phyloP scores from a whole-genome alignment of 2,113 vertebrate species.

The Calidris pugnax region DNA sequence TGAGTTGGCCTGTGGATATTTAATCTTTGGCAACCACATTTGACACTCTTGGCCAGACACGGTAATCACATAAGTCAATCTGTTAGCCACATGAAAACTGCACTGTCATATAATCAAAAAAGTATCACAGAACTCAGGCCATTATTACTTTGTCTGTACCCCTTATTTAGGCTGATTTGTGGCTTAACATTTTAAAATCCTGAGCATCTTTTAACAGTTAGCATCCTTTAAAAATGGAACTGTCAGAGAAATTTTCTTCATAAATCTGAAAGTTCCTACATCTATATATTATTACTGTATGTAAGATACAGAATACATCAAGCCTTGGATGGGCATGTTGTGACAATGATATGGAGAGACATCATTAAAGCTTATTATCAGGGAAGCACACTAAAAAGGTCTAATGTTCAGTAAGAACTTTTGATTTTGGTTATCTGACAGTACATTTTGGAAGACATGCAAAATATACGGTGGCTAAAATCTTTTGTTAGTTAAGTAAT shows the following conservation, averaged over 20 bases:
- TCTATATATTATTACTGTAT: background rate
- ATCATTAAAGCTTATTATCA: constrained; percentile 11
- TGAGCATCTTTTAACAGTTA: constrained; percentile 3
- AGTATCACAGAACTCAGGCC: background rate
- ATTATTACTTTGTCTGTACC: background rate
- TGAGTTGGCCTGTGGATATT: background rate
- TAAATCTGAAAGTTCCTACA: background rate
- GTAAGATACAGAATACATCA: background rate
- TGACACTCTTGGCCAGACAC: background rate
- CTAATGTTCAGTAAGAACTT: constrained; percentile 11
- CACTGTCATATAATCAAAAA: background rate
- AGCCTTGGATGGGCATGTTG: background rate
- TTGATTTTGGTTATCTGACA: background rate
- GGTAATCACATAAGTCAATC: background rate
- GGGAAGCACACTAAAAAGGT: background rate
- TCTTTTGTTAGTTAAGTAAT: background rate
- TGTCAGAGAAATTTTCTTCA: constrained; percentile 33
- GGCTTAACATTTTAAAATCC: constrained; percentile 19
- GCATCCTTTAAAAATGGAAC: constrained; percentile 14
- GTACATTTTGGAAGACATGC: background rate
- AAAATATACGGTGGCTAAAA: background rate
- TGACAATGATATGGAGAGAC: background rate
- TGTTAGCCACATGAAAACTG: background rate
- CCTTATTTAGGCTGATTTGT: background rate
- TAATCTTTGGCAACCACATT: background rate